Evolutionary conservation across 37 sponge, comb jelly and placozoan species (phyloP).

Genomic region (Chondrilla cf. caribensis): DNA sequence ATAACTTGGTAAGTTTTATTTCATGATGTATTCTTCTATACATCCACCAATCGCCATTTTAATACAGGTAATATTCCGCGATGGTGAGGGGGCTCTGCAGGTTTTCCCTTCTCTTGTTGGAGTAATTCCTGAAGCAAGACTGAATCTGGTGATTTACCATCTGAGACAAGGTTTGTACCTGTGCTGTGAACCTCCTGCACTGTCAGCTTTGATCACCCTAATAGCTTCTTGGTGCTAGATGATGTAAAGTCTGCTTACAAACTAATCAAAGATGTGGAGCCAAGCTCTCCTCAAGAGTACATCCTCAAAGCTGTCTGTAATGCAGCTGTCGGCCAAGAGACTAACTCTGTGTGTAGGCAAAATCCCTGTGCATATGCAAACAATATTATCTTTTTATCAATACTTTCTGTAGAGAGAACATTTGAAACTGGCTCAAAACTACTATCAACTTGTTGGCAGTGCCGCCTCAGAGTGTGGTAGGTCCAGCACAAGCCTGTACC

Average conservation of each 20-base stretch:
- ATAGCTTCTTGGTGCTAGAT: conserved; percentile 55
- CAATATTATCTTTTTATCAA: background rate
- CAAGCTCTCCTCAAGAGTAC: conserved; percentile 95
- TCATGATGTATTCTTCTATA: no score
- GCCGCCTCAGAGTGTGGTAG: conserved; percentile 96
- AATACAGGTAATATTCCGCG: conserved; percentile 94
- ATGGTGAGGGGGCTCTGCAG: conserved; percentile 97
- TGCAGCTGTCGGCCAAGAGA: conserved; percentile 92
- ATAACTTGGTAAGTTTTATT: conserved; percentile 71
- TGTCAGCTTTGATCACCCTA: background rate
- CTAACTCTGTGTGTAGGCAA: conserved; percentile 56
- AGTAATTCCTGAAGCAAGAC: conserved; percentile 91
- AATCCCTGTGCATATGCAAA: background rate
- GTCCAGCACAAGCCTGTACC: no score
- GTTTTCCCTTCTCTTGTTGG: conserved; percentile 91
- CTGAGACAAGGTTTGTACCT: conserved; percentile 66
- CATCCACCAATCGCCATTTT: no score
- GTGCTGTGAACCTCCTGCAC: no score
- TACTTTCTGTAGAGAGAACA: conserved; percentile 70
- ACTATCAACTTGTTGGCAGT: conserved; percentile 96
- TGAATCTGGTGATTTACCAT: conserved; percentile 92
- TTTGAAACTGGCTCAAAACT: conserved; percentile 92
- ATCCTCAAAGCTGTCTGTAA: conserved; percentile 94
- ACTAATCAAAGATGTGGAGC: conserved; percentile 91
- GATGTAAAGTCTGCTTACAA: conserved; percentile 88